Evolutionary conservation across 2,888 invertebrate genomes (phyloP).

Genomic region (Drosophila paramelanica): DNA sequence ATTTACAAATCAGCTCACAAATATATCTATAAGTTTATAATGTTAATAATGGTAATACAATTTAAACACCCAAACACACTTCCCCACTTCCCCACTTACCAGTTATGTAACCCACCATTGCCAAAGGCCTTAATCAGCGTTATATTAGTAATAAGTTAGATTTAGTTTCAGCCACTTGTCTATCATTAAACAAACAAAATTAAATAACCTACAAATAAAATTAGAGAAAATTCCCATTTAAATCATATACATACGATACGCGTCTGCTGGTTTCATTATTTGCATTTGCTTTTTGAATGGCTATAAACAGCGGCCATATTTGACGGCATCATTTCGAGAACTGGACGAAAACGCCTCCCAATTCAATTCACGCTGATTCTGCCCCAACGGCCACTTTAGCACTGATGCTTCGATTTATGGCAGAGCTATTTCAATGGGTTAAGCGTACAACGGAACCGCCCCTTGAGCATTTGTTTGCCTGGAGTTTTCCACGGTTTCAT

Average conservation of each 20-base stretch:
- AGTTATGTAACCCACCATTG: too few relatives aligned
- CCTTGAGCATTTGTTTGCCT: slow-evolving; percentile 12
- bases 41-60: too few relatives aligned
- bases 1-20: too few relatives aligned
- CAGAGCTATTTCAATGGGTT: slow-evolving; percentile 52
- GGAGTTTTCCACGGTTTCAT: slow-evolving; percentile 52
- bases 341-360: slow-evolving; percentile 31
- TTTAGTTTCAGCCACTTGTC: too few relatives aligned
- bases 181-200: too few relatives aligned
- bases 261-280: neutral
- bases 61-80: too few relatives aligned
- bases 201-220: neutral
- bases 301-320: slow-evolving; percentile 5
- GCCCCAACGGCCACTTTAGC: slow-evolving; percentile 40
- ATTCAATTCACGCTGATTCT: slow-evolving; percentile 44
- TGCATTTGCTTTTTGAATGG: neutral
- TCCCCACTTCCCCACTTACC: too few relatives aligned
- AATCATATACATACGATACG: neutral
- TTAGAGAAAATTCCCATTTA: neutral
- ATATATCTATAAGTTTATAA: too few relatives aligned
- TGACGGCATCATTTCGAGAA: slow-evolving; percentile 13
- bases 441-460: slow-evolving; percentile 25
- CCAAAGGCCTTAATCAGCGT: too few relatives aligned
- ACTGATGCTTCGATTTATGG: slow-evolving; percentile 51
- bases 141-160: too few relatives aligned